Conservation (phyloP, 2,113 vertebrate species). For the Candoia aspera region DNA sequence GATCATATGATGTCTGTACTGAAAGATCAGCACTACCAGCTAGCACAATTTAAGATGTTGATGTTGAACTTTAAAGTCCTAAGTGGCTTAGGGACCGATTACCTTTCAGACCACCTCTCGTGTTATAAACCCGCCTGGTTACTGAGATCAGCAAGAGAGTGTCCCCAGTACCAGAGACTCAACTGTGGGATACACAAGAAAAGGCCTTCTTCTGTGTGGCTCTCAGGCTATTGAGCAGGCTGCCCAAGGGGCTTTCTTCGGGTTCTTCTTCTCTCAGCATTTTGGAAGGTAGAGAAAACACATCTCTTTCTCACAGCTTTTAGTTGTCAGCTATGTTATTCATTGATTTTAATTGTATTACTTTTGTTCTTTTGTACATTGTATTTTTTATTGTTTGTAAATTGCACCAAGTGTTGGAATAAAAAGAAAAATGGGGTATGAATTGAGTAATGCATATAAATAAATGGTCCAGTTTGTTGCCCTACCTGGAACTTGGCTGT, state of each 20-base stretch:
- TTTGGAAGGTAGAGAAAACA: neutral
- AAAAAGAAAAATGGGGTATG: neutral
- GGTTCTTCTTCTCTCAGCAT: neutral
- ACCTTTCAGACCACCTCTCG: neutral
- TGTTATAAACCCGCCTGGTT: neutral
- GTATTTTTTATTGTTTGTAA: neutral
- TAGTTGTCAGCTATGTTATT: neutral
- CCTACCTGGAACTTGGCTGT: neutral
- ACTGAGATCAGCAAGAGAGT: neutral
- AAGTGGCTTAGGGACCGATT: neutral
- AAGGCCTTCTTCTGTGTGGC: neutral
- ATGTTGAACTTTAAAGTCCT: neutral
- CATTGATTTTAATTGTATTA: neutral
- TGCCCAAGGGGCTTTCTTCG: neutral
- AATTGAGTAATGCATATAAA: neutral
- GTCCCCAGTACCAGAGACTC: neutral
- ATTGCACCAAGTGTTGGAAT: neutral
- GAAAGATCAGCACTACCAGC: neutral
- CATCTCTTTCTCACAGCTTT: neutral
- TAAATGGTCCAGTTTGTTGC: neutral
- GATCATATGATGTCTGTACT: neutral
- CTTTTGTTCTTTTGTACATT: neutral
- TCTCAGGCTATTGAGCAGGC: neutral
- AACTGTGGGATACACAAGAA: neutral
- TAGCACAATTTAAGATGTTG: neutral